A percentile compares a stretch with the other conserved stretches of the same genome.
These are phyloP conservation scores for Aradophagus sp. DNA, from an alignment of 1,140 invertebrate genomes.

Conservation along the genomic window DNA sequence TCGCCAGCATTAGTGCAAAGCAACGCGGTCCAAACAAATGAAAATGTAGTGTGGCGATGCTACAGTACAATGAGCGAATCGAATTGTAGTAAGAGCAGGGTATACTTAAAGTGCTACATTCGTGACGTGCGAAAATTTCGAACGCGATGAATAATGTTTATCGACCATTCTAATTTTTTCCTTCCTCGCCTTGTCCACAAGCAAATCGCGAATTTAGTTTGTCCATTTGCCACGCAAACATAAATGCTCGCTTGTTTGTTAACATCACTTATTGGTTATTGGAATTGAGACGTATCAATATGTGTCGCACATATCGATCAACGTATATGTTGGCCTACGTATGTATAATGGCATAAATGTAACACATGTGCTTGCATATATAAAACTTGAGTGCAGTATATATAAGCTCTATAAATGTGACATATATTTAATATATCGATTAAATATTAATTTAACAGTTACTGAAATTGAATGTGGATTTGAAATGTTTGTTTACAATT, in stretches of 20 bases:
- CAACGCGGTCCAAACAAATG: conserved; percentile 55
- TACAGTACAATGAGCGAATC: conserved; percentile 49
- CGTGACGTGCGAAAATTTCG: conserved; percentile 24
- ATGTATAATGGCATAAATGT: too few relatives aligned
- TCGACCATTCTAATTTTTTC: conserved; percentile 24
- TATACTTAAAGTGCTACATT: conserved; percentile 42
- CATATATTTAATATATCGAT: too few relatives aligned
- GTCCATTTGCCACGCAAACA: conserved; percentile 7
- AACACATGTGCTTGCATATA: too few relatives aligned
- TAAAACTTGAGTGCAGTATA: too few relatives aligned
- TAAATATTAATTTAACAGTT: too few relatives aligned
- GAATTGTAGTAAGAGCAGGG: too few relatives aligned
- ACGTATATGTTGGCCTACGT: too few relatives aligned
- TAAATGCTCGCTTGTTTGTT: conserved; percentile 16
- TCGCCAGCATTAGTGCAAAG: conserved; percentile 53
- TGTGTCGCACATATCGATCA: too few relatives aligned
- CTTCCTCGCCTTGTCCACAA: conserved; percentile 1
- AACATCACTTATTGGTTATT: not conserved
- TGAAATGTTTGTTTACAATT: too few relatives aligned
- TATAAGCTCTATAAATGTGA: too few relatives aligned
- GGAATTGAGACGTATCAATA: too few relatives aligned
- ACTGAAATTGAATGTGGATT: too few relatives aligned
- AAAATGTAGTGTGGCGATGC: conserved; percentile 40
- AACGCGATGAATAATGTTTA: conserved; percentile 38
- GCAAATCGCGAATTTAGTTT: conserved; percentile 22